Conservation (phyloP, 2,888 invertebrate genomes). For the Mechanitis mazaeus region DNA sequence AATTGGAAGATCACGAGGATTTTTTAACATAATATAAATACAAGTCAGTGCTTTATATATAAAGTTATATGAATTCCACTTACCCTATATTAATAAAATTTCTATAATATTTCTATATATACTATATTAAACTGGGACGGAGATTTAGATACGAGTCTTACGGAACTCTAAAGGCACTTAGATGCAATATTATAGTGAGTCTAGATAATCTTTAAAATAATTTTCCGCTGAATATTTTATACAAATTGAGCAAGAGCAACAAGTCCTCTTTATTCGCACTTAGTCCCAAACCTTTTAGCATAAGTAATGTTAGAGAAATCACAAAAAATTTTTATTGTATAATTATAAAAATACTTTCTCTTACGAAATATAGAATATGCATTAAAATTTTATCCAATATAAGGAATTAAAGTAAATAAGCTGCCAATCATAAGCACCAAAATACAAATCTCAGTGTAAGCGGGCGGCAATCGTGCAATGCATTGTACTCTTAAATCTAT, state of each 20-base stretch:
- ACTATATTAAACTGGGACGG: slow-evolving; percentile 15
- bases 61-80: background rate
- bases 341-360: no score
- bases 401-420: slow-evolving; percentile 1
- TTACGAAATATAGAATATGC: background rate
- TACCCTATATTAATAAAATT: background rate
- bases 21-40: no score
- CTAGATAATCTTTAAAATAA: background rate
- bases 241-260: slow-evolving; percentile 4
- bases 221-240: background rate
- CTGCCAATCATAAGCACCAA: slow-evolving; percentile 3
- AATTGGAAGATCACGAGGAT: no score
- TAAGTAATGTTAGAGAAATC: background rate
- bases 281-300: background rate
- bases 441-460: slow-evolving; percentile 1
- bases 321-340: background rate
- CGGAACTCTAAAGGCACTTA: slow-evolving; percentile 20
- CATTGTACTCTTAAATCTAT: background rate
- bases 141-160: slow-evolving; percentile 11
- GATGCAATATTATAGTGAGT: background rate
- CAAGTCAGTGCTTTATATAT: no score
- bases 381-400: background rate
- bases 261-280: slow-evolving; percentile 3
- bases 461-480: background rate
- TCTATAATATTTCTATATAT: slow-evolving; percentile 3